Conservation (phyloP, 2,888 invertebrate species). For the Cephus sareptanus region DNA sequence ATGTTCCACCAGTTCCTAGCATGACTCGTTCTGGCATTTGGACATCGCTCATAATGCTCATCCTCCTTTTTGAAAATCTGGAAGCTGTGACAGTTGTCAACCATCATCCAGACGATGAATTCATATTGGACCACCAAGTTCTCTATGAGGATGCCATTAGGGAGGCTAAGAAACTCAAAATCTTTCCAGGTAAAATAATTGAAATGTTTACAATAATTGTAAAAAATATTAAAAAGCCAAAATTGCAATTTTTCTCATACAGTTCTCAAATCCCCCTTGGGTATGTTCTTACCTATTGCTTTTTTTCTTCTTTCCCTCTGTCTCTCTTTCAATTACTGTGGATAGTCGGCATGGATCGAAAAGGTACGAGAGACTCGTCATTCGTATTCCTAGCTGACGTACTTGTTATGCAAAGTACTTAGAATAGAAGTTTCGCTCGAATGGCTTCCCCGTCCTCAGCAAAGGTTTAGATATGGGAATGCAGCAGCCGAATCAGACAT, state of each 20-base stretch:
- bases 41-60: slow-evolving; percentile 34
- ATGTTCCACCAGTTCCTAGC: slow-evolving; percentile 34
- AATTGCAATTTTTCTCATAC: neutral
- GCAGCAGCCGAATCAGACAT: neutral
- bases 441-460: neutral
- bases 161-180: slow-evolving; percentile 68
- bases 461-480: neutral
- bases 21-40: slow-evolving; percentile 47
- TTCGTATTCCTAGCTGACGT: neutral
- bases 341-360: slow-evolving; percentile 36
- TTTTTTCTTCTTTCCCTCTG: slow-evolving; percentile 9
- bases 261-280: neutral
- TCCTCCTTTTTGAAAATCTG: slow-evolving; percentile 41
- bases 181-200: slow-evolving; percentile 62
- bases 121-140: slow-evolving; percentile 74
- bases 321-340: slow-evolving; percentile 8
- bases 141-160: slow-evolving; percentile 71
- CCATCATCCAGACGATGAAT: slow-evolving; percentile 68
- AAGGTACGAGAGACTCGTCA: slow-evolving; percentile 31
- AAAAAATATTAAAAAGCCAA: neutral
- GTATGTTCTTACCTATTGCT: neutral
- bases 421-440: neutral
- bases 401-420: neutral
- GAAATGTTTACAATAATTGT: neutral
- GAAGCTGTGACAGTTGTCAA: slow-evolving; percentile 55